Conservation (phyloP, 2,113 vertebrate species). For the Dicaeum eximium region DNA sequence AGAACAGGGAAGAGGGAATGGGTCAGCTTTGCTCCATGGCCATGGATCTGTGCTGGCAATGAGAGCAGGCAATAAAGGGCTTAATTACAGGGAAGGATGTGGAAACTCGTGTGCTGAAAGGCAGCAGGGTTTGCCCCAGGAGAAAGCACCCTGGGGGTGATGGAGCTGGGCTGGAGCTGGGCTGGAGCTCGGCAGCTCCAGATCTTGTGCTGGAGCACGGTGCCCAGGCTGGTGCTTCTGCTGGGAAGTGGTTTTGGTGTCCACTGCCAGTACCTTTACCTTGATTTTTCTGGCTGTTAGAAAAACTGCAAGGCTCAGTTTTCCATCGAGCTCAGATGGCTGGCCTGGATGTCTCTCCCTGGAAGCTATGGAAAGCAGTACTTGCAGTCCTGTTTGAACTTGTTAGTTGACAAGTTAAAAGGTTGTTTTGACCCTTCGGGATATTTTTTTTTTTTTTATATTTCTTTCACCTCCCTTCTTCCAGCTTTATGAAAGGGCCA, state of each 20-base stretch:
- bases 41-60: neutral
- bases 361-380: slow-evolving; percentile 15
- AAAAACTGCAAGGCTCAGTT: too few species aligned
- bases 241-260: neutral
- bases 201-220: fast-evolving
- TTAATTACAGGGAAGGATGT: neutral
- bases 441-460: neutral
- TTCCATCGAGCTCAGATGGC: neutral
- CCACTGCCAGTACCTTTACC: neutral
- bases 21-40: neutral
- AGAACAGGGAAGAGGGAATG: neutral
- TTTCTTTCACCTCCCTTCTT: slow-evolving; percentile 23
- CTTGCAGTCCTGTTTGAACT: slow-evolving; percentile 39
- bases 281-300: neutral
- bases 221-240: neutral
- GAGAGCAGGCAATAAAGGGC: neutral
- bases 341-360: neutral
- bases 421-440: slow-evolving; percentile 56
- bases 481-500: neutral
- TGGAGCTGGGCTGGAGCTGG: neutral
- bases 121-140: neutral
- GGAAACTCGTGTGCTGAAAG: neutral
- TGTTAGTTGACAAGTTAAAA: slow-evolving; percentile 32
- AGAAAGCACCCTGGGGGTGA: neutral
- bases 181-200: neutral